phyloP scores from a whole-genome alignment of 2,113 vertebrate species.

The Gyps fulvus region DNA sequence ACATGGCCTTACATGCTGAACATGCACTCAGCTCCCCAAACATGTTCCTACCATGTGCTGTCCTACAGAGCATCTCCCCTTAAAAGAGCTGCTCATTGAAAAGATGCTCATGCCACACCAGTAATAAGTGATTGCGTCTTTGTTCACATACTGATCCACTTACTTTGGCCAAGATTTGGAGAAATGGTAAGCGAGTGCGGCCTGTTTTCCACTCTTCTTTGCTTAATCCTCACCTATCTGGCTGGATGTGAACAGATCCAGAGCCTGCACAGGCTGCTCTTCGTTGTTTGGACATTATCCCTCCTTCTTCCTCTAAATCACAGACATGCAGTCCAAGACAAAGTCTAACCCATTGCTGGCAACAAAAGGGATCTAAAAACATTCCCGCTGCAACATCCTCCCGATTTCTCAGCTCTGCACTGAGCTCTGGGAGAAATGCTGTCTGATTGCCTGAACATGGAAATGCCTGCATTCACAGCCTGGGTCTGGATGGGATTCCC shows the following conservation, averaged over 20 bases:
- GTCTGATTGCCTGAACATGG: background rate
- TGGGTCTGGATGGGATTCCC: background rate
- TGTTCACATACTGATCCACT: background rate
- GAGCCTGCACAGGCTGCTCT: background rate
- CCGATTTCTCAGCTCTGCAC: background rate
- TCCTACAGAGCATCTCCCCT: background rate
- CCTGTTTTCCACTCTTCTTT: background rate
- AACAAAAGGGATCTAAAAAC: background rate
- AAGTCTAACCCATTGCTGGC: background rate
- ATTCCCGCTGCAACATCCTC: background rate
- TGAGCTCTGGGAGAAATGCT: background rate
- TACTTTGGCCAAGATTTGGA: background rate
- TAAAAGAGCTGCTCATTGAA: background rate
- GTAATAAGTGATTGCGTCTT: background rate
- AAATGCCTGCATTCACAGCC: background rate
- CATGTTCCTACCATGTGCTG: background rate
- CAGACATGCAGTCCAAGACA: background rate
- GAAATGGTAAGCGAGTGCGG: fast-evolving
- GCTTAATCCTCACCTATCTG: background rate
- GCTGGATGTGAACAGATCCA: background rate
- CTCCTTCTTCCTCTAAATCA: background rate
- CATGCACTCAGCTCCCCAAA: background rate
- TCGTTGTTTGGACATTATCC: background rate
- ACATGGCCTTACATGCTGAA: background rate
- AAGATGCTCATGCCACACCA: background rate